A percentile compares a stretch with the other conserved stretches of the same genome.
These are phyloP conservation scores for Donacobius atricapilla DNA, from an alignment of 2,113 vertebrate species.

Conservation along the genomic window DNA sequence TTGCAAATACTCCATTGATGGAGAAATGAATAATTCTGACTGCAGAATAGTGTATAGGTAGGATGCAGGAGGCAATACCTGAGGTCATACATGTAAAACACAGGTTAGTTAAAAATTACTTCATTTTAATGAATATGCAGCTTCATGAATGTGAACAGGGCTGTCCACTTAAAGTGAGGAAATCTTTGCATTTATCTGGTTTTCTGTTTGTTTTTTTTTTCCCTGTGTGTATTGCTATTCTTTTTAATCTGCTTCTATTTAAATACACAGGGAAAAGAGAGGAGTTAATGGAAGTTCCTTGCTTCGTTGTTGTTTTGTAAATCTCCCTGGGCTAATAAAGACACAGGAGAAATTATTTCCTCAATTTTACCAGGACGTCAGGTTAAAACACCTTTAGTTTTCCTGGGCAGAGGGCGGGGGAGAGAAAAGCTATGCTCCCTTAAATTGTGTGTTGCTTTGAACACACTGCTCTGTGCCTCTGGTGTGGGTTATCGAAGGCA, in stretches of 20 bases:
- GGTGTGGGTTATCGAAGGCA: background rate
- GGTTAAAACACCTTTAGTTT: background rate
- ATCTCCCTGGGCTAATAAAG: background rate
- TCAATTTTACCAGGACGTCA: background rate
- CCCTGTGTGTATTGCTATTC: background rate
- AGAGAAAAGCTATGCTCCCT: background rate
- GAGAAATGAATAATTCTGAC: background rate
- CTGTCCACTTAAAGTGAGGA: background rate
- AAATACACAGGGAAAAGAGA: background rate
- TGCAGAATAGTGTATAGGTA: background rate
- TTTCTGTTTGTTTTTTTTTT: background rate
- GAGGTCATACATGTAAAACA: background rate
- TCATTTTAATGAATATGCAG: background rate
- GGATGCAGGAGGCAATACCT: background rate
- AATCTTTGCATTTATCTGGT: background rate
- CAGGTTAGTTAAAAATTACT: background rate
- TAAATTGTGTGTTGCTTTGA: background rate
- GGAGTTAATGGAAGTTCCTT: background rate
- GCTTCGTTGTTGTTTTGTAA: background rate
- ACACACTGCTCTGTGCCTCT: background rate
- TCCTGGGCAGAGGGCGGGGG: background rate
- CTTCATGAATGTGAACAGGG: background rate
- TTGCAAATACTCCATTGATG: background rate
- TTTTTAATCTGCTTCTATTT: background rate
- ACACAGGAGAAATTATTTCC: background rate